Evolutionary conservation across 2,113 vertebrate genomes (phyloP), one percentile per base, ranked within the genome.

Genomic region (Raphicerus campestris): DNA sequence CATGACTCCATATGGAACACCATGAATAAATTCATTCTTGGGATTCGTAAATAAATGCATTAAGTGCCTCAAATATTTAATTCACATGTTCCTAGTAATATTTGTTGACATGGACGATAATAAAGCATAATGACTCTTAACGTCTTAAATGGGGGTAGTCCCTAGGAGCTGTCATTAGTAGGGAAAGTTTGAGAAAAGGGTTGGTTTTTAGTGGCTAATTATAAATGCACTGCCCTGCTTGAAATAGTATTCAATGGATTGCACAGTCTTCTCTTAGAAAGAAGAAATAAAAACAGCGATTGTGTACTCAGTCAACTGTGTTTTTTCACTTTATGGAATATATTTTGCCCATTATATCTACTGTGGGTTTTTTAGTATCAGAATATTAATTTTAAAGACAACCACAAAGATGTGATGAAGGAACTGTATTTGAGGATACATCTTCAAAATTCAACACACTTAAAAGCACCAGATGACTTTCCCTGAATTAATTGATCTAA

Each of bases 21-120:
- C 56, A 42, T 63, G 95, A 98, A 70, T 39, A 63, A 61, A 75
- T 91, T 56, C 91, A 66, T 97, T 42, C 95, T 17, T 60, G 96
- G 96, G 66, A 55, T 94, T 32, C 93, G 94, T 92, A 97, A 98
- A 98, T 85, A 96, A 70, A 80, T 49, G 92, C 96, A 96, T 96
- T 66, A 78, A 94, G 94, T 22, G 73, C 56, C 49, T 90, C 55
- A 75, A 87, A 53, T 94, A 88, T 94, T 96, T 53, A 93, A 93
- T 96, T 96, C 84, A 90, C 56, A 94, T 55, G 55, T 63, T 97
- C 91, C 87, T 96, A 83, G 88, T 91, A 92, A 83, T 96, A 80
- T 93, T 93, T 98, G 96, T 98, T 98, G 98, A 96, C 92, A 96
- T 78, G 90, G 56, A 83, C 85, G 87, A 97, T 98, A 97, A 98